Percentiles rank a stretch among this genome's conserved stretches.
phyloP scores from a whole-genome alignment of 2,888 invertebrate species.

The Koerneria pararmatus region DNA sequence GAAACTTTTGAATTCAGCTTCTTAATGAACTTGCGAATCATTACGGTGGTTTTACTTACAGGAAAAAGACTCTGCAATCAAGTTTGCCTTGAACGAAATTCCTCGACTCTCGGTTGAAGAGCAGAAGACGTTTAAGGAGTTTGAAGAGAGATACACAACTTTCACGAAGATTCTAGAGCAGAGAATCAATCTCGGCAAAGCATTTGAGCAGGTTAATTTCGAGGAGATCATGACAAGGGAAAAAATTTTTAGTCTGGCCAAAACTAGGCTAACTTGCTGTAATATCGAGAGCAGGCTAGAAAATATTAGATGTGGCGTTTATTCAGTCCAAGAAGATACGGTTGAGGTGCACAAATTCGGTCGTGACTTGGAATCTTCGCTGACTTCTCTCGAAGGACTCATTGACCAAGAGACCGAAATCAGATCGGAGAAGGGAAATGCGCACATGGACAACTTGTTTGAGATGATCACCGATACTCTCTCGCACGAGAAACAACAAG shows the following conservation, averaged over 20 bases:
- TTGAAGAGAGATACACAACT: conserved; percentile 33
- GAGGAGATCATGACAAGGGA: background rate
- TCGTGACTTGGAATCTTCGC: conserved; percentile 47
- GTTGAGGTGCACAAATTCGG: conserved; percentile 49
- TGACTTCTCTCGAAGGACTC: conserved; percentile 45
- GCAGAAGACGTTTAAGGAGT: conserved; percentile 7
- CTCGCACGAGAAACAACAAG: conserved; percentile 49
- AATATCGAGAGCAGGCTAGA: too few relatives aligned
- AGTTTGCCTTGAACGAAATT: conserved; percentile 16
- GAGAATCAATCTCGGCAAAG: conserved; percentile 47
- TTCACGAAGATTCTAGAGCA: conserved; percentile 46
- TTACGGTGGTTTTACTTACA: background rate
- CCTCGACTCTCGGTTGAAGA: conserved; percentile 18
- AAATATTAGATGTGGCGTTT: too few relatives aligned
- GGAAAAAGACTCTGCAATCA: conserved; percentile 7
- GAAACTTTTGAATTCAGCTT: too few relatives aligned
- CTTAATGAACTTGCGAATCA: too few relatives aligned
- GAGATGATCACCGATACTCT: conserved; percentile 52
- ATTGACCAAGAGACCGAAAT: conserved; percentile 40
- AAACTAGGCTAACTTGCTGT: background rate
- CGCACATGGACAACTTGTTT: conserved; percentile 52
- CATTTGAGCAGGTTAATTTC: conserved; percentile 46
- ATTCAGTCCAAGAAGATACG: background rate
- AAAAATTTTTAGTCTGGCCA: background rate
- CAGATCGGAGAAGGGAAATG: conserved; percentile 10